Conservation (phyloP, 2,113 vertebrate species). For the Tricholaema leucomelas region DNA sequence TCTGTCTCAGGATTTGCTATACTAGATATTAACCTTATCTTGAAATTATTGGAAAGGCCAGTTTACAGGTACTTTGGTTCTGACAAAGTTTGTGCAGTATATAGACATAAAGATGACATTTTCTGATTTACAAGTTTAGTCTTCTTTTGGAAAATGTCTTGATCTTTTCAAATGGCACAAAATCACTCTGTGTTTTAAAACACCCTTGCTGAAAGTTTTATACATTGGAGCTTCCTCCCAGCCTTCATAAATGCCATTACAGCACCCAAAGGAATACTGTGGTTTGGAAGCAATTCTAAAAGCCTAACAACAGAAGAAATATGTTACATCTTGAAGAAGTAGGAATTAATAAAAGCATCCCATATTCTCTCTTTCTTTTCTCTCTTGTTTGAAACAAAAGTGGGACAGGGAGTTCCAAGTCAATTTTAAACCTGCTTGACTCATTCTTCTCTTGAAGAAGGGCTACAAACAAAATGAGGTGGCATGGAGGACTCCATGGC, state of each 20-base stretch:
- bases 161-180: not conserved
- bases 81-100: not conserved
- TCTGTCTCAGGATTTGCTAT: not conserved
- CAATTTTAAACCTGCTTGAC: not conserved
- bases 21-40: not conserved
- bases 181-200: not conserved
- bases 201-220: slow-evolving; percentile 23
- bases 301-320: not conserved
- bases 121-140: not conserved
- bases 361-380: not conserved
- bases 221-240: slow-evolving; percentile 21
- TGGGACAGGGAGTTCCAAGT: not conserved
- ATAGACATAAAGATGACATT: not conserved
- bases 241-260: not conserved
- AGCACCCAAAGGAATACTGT: not conserved
- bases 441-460: not conserved
- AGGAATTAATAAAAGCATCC: not conserved
- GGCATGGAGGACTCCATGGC: not conserved
- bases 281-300: slow-evolving; percentile 21
- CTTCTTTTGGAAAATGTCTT: not conserved
- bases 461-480: not conserved
- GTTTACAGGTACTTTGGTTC: not conserved
- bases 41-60: not conserved
- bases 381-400: not conserved
- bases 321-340: slow-evolving; percentile 6